Conservation (phyloP, 2,797 vertebrate species). For the Anabacerthia variegaticeps region DNA sequence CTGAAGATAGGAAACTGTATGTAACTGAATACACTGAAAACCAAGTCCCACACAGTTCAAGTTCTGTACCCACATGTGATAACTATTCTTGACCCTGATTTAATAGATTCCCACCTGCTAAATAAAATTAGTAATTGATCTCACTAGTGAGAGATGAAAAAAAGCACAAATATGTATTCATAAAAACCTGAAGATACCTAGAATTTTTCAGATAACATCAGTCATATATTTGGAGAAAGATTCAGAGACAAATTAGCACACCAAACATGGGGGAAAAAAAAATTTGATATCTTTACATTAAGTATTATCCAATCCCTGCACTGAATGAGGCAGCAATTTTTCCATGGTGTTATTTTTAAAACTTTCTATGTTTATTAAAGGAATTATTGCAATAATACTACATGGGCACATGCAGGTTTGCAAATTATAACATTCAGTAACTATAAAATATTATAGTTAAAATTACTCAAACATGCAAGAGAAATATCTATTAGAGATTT, state of each 20-base stretch:
- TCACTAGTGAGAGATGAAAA: neutral
- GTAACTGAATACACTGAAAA: neutral
- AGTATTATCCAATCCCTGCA: neutral
- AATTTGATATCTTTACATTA: neutral
- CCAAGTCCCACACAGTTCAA: neutral
- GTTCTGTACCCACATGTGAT: neutral
- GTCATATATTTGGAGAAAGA: neutral
- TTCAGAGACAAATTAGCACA: neutral
- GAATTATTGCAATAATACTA: neutral
- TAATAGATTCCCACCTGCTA: neutral
- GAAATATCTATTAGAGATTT: neutral
- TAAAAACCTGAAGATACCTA: neutral
- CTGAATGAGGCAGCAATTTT: neutral
- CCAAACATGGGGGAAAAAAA: neutral
- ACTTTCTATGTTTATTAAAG: neutral
- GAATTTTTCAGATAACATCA: neutral
- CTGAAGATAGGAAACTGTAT: neutral
- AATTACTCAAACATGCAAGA: neutral
- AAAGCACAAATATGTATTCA: neutral
- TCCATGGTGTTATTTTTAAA: neutral
- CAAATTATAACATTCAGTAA: neutral
- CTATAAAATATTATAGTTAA: neutral
- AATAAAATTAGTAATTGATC: neutral
- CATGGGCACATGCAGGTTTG: neutral
- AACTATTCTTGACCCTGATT: neutral